Conservation (phyloP, 2,888 invertebrate species). For the Electrophaes corylata region DNA sequence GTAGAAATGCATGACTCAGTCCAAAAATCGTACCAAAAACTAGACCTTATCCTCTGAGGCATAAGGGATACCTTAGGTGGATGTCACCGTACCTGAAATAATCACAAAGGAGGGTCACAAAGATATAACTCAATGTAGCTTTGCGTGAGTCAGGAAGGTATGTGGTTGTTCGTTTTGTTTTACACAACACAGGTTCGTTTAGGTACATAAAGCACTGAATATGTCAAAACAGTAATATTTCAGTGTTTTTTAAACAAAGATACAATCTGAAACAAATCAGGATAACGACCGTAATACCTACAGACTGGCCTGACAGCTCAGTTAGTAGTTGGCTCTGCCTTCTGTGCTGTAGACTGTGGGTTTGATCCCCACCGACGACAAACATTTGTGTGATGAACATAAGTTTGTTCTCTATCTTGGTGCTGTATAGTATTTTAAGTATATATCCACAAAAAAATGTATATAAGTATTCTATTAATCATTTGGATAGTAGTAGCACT, state of each 20-base stretch:
- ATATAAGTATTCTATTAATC: too few relatives aligned
- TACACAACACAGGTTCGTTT: conserved; percentile 33
- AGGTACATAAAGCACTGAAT: conserved; percentile 9
- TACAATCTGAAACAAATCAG: too few relatives aligned
- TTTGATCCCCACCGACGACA: too few relatives aligned
- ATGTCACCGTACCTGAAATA: conserved; percentile 59
- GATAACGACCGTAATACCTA: too few relatives aligned
- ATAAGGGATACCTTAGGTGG: conserved; percentile 10
- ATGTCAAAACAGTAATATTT: conserved; percentile 8
- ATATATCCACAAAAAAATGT: too few relatives aligned
- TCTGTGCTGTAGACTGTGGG: too few relatives aligned
- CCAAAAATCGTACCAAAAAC: background rate
- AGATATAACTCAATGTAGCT: conserved; percentile 53
- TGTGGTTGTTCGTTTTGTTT: conserved; percentile 30
- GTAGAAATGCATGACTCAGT: conserved; percentile 23
- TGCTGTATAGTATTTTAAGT: too few relatives aligned
- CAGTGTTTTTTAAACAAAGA: conserved; percentile 5
- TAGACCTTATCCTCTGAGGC: conserved; percentile 9
- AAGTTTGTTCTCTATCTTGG: too few relatives aligned
- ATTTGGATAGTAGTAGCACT: too few relatives aligned
- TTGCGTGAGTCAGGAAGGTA: conserved; percentile 48
- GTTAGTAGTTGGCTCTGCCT: too few relatives aligned
- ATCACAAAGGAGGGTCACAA: conserved; percentile 64
- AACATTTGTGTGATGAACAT: too few relatives aligned
- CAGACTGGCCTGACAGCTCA: too few relatives aligned